Conservation (phyloP, 2,797 vertebrate genomes). For the Setipinna tenuifilis region DNA sequence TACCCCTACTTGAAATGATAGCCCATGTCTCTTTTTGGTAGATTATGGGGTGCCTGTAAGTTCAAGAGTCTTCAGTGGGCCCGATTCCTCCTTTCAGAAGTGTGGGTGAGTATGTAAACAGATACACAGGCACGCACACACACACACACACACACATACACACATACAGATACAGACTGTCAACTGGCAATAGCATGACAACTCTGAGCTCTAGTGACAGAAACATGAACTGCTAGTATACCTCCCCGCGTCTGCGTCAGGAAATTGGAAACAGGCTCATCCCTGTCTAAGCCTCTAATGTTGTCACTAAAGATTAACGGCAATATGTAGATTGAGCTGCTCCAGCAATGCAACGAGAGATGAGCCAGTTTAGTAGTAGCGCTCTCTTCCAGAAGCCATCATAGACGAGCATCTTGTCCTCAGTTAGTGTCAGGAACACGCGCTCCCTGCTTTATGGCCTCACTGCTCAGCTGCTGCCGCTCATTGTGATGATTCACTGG, state of each 20-base stretch:
- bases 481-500: not conserved
- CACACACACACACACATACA: not conserved
- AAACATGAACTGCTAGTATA: not conserved
- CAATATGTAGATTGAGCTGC: not conserved
- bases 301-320: not conserved
- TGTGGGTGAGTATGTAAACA: conserved; percentile 65
- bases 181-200: not conserved
- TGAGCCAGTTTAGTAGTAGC: not conserved
- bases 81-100: conserved; percentile 72
- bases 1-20: too few relatives aligned
- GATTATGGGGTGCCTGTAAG: conserved; percentile 68
- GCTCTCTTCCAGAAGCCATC: not conserved
- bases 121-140: not conserved
- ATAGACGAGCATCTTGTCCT: not conserved
- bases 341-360: not conserved
- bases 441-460: not conserved
- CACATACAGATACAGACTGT: not conserved
- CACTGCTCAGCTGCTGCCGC: not conserved
- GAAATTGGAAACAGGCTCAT: conserved; percentile 13
- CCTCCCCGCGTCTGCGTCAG: not conserved
- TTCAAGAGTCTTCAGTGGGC: conserved; percentile 66
- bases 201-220: conserved; percentile 19
- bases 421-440: not conserved
- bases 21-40: conserved; percentile 42
- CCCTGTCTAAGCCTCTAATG: conserved; percentile 1